Base-by-base conservation (phyloP, 2,888 invertebrate species). In the Hypomecis punctinalis region DNA sequence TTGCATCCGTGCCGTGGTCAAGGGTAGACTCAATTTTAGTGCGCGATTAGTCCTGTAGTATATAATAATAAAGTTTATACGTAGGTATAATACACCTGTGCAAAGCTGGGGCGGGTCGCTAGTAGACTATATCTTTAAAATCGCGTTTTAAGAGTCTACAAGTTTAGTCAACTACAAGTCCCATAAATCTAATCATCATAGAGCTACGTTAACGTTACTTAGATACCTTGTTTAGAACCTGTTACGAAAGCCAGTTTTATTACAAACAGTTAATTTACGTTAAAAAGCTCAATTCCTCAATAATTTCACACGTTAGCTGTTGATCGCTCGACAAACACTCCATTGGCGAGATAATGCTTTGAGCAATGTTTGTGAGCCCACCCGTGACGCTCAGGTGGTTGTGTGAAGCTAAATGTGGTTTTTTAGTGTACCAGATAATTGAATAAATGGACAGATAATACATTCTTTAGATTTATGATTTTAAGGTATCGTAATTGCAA, bases 221-320 rank as follows among this genome's bases (percentile, higher is more conserved):
- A 39, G 39, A 39, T 8, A 39, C 39, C 5, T 8, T 6, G 9
- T 8, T 1, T 5, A 37, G 11, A 37, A 37, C 48, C n/a, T n/a
- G 11, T 51, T 51, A 51, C 11, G 36, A 35, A 43, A 54, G 43
- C 54, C 54, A 54, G 45, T 56, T 47, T 47, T 46, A 11, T 40
- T 37, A 13, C 45, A 55, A 55, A 56, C 56, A 47, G 36, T 37
- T 45, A 55, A 47, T 56, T 39, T 33, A 56, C 56, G 10, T 37
- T n/a, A 23, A 43, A 37, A 54, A 43, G 23, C 48, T 53, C 43
- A 63, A 63, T 63, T 47, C 53, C 43, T 42, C 47, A 58, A 63
- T 58, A 63, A 58, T 36, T 64, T 60, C 58, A 64, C 63, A 64
- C 64, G 37, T 64, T 36, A 13, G 11, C 55, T 46, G 59, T 60